phyloP scores from a whole-genome alignment of 92 coral and sea anemone genomes.

The Plumapathes pennacea region DNA sequence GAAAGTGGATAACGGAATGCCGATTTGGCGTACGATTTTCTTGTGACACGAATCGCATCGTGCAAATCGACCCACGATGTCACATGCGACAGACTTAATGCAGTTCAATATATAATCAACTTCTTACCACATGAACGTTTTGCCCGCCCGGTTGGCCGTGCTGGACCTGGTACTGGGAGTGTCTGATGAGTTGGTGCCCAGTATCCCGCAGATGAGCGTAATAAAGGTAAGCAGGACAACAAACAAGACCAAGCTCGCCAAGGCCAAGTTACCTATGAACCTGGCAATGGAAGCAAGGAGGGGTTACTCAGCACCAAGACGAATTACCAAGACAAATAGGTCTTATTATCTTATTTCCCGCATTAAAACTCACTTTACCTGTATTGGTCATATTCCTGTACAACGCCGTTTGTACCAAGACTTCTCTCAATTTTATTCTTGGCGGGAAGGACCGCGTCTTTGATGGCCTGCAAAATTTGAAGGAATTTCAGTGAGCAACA shows the following conservation, averaged over 20 bases:
- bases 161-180: constrained; percentile 75
- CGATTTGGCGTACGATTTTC: too few species aligned
- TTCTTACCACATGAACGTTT: constrained; percentile 58
- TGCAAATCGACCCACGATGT: not conserved
- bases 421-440: constrained; percentile 40
- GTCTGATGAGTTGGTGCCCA: constrained; percentile 69
- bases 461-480: constrained; percentile 8
- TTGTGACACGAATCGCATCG: too few species aligned
- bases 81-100: not conserved
- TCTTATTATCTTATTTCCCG: not conserved
- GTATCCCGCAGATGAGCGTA: constrained; percentile 49
- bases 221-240: constrained; percentile 52
- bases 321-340: not conserved
- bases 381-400: constrained; percentile 42
- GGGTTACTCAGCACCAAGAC: too few species aligned
- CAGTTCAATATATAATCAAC: not conserved
- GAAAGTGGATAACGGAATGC: too few species aligned
- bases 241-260: constrained; percentile 50
- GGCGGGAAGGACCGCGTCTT: constrained; percentile 21
- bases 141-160: constrained; percentile 63
- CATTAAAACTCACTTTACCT: constrained; percentile 33
- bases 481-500: not conserved
- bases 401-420: constrained; percentile 57
- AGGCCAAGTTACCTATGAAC: constrained; percentile 36
- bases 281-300: constrained; percentile 11